Percentiles rank a stretch among this genome's conserved stretches.
These are phyloP conservation scores for Merops nubicus DNA, from an alignment of 2,113 vertebrate genomes.

Conservation along the genomic window DNA sequence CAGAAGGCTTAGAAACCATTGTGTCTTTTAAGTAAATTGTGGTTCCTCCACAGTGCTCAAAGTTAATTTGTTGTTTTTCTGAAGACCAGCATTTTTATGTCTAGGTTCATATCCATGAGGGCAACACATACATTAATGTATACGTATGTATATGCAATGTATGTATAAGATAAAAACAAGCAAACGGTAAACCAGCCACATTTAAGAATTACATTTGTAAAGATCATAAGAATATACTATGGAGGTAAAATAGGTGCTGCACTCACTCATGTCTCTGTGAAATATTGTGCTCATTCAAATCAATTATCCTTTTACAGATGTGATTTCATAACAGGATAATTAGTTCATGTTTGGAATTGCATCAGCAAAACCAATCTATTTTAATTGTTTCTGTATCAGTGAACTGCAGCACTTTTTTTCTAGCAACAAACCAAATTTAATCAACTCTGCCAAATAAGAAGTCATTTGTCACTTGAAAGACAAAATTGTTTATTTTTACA, in stretches of 20 bases:
- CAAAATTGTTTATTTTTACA: slow-evolving; percentile 37
- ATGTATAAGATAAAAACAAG: neutral
- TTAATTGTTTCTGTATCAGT: slow-evolving; percentile 64
- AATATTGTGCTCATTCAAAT: slow-evolving; percentile 36
- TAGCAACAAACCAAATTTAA: slow-evolving; percentile 51
- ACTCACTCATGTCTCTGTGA: neutral
- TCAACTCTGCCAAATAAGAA: slow-evolving; percentile 47
- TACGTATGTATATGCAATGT: accelerated
- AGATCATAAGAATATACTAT: neutral
- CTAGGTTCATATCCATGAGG: neutral
- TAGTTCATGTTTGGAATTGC: slow-evolving; percentile 27
- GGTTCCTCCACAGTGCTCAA: neutral
- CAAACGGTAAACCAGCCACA: neutral
- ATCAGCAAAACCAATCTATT: slow-evolving; percentile 54
- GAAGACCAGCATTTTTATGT: neutral
- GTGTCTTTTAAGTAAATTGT: neutral
- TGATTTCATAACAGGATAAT: slow-evolving; percentile 41
- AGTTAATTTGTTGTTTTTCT: neutral
- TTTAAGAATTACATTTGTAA: neutral
- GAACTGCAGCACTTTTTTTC: slow-evolving; percentile 4
- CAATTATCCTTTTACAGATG: slow-evolving; percentile 48
- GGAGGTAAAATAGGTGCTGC: neutral
- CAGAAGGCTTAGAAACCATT: neutral
- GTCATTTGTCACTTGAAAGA: slow-evolving; percentile 52
- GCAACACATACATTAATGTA: neutral